A percentile compares a stretch with the other conserved stretches of the same genome.
Conservation (phyloP, 1,140 invertebrate species). For the Probaryconus sp. region DNA sequence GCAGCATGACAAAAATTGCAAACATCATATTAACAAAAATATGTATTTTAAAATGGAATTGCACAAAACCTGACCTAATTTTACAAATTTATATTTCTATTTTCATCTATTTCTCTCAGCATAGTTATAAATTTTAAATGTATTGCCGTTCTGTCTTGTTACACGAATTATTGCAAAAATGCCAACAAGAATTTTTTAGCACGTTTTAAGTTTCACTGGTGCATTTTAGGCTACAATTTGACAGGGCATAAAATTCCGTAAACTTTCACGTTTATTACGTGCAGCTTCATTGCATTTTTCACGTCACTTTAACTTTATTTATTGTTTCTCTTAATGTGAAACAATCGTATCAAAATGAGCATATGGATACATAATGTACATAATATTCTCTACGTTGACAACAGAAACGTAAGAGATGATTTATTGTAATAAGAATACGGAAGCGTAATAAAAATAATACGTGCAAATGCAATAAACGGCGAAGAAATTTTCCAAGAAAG, state of each 20-base stretch:
- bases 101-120: no score
- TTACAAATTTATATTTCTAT: no score
- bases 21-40: no score
- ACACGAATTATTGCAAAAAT: no score
- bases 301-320: background rate
- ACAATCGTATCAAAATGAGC: background rate
- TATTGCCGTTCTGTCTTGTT: no score
- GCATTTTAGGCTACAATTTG: background rate
- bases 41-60: no score
- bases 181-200: no score
- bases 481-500: background rate
- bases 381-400: background rate
- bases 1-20: no score
- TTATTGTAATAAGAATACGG: conserved; percentile 3
- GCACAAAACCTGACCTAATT: no score
- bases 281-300: background rate
- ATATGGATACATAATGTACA: conserved; percentile 1
- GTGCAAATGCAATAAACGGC: conserved; percentile 8
- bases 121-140: no score
- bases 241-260: background rate
- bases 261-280: background rate
- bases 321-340: background rate
- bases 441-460: conserved; percentile 9
- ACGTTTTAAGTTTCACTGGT: no score
- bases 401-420: conserved; percentile 2